Base-by-base conservation (phyloP, 2,888 invertebrate species). In the Limnephilus auricula region DNA sequence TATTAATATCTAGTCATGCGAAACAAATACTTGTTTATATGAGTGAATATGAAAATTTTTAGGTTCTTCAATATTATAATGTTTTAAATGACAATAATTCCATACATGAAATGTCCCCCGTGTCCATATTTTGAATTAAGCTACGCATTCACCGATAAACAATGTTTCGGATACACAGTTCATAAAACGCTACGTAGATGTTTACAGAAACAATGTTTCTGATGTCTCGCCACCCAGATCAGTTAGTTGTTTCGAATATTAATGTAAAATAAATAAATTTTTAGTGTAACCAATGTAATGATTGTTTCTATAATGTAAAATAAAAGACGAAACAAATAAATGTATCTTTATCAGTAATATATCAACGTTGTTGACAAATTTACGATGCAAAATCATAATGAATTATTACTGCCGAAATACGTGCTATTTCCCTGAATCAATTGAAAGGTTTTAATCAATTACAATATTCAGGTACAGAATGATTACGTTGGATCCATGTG, bases 401-500 rank as follows among this genome's bases (percentile, higher is more conserved):
- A 85, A 45, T 85, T 85, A 85, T 31, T 18, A 40, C n/a, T 15
- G 31, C 37, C 40, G 25, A 13, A 34, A 45, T 85, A n/a, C 40
- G 13, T 12, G 85, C 40, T 45, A 85, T 85, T 85, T 88, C n/a
- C 50, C 25, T 31, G 50, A 90, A 86, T 79, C 86, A 45, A 82
- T 87, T 90, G 79, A 45, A 88, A 90, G 84, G 78, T 89, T 34
- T 88, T 92, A n/a, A 90, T 92, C 90, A 90, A 90, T 91, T 91
- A 90, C 45, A 50, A 65, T 82, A 84, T 84, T 40, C 90, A 86
- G 90, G 86, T 87, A 31, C 50, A 40, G 37, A 78, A 83, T 87
- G 87, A 83, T 92, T 90, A 90, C 78, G 88, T 90, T 88, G 65
- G 37, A 50, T 50, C 15, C 25, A 79, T 25, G 87, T 34, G n/a